Base-by-base conservation (phyloP, 2,888 invertebrate species). In the Drosophila macrospina region DNA sequence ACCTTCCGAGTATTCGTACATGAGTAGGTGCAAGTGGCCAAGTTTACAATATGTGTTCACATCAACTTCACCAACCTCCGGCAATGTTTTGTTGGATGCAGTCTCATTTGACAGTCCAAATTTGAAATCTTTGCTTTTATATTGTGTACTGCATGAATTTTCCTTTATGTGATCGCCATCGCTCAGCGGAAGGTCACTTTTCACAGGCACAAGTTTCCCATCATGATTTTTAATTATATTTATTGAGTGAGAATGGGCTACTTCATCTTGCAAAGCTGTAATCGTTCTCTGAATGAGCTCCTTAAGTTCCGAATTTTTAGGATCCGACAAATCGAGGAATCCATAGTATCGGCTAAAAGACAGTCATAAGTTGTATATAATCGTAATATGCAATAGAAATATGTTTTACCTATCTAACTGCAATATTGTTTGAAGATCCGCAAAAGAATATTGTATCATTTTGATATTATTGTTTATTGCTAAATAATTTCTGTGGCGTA, bases 1-100 rank as follows among this genome's bases (percentile, higher is more conserved):
- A 98, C 99, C 98, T 96, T 98, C 98, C 30, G 96, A 94, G 93
- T 96, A 98, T 90, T 99, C 98, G 92, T 98, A 98, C 15, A 98
- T 93, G 1, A 99, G 93, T 32, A 99, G 94, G 93, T 98, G 97
- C 89, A 99, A 96, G 93, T 99, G 99, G 2, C 99, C 99, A 57
- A 99, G 93, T 93, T 98, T 98, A 90, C 98, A 97, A 92, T 96
- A 98, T 2, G 98, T 97, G 91, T 97, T 96, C 0, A 97, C 96
- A 92, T 98, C 97, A 78, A 97, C 90, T 44, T 91, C 91, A 79
- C 69, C 48, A 20, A 69, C 57, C 15, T 26, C 63, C 13, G 88
- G 89, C 6, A 71, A 56, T 44, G 81, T 89, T 13, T 89, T 91
- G 5, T 13, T 54, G 6, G 16, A 0, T 1, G 69, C 66, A 36